Base-by-base conservation (phyloP, 2,113 vertebrate species). In the Uria aalge region DNA sequence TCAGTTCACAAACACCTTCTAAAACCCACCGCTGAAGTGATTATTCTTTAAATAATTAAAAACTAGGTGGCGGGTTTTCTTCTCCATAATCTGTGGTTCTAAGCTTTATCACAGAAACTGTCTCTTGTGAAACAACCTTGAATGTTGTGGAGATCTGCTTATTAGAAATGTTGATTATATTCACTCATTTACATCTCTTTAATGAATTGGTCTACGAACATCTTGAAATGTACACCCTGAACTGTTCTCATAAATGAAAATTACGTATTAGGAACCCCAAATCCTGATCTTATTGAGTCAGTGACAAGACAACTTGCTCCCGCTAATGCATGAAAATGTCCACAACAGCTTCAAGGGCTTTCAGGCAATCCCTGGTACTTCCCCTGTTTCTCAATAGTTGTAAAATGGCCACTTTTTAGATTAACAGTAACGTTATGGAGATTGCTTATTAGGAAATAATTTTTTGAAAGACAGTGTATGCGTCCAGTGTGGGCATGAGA, bases 1-100 rank as follows among this genome's bases (percentile, higher is more conserved):
- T 94, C 76, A 85, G 85, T 95, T 94, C 73, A 72, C 94, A 91
- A 92, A 94, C 69, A 62, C 59, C 45, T 82, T 56, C 32, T 69
- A 85, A 94, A 94, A 82, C 32, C 73, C 66, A 79, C 29, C 12
- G 34, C 43, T 83, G 57, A 83, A 40, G 41, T 69, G 57, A 69
- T 82, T 76, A 82, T 75, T 88, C 41, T 77, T 81, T 59, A 92
- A 85, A 93, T 79, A 94, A 91, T 85, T 34, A 59, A 68, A 92
- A 41, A 85, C 11, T 36, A 86, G 82, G 77, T 89, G 56, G 36
- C 20, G 23, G 52, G 38, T 57, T 88, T 90, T 94, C 38, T 63
- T 94, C 38, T 63, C 30, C 19, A 4, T 76, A 75, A 76, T 68
- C 23, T 69, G 40, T 72, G 47, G 41, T 48, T 86, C 24, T 57